phyloP scores from a whole-genome alignment of 2,113 vertebrate genomes.

The Steatornis caripensis region DNA sequence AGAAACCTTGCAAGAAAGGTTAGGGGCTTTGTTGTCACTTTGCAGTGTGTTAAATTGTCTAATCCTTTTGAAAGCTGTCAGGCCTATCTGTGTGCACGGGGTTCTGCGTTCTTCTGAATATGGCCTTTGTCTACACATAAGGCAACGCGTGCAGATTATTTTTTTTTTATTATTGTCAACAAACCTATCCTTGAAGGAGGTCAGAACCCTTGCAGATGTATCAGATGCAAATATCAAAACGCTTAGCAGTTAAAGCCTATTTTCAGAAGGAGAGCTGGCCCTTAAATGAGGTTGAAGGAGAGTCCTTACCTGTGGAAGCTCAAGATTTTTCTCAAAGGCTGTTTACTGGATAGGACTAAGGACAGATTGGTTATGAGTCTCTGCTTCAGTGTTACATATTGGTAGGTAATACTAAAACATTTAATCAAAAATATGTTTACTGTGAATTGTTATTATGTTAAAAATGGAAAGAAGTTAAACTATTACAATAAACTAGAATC shows the following conservation, averaged over 20 bases:
- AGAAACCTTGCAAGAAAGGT: neutral
- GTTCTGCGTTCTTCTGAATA: neutral
- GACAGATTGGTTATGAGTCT: neutral
- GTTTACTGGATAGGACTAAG: neutral
- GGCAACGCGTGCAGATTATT: neutral
- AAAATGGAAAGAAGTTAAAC: neutral
- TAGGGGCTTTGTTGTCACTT: neutral
- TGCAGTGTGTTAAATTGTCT: neutral
- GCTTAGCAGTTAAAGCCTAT: neutral
- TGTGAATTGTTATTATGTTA: neutral
- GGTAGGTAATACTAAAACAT: neutral
- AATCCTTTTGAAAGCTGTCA: neutral
- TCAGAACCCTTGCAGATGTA: neutral
- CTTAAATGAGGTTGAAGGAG: neutral
- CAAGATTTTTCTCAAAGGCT: neutral
- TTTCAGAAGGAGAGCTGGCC: neutral
- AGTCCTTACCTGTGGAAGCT: neutral
- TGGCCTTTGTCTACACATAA: neutral
- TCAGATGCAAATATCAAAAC: neutral
- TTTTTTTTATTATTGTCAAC: too few species aligned
- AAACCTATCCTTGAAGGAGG: neutral
- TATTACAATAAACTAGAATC: neutral
- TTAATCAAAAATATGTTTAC: neutral
- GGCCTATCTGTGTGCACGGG: too few species aligned
- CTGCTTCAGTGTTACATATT: neutral